Percentiles rank a stretch among this genome's conserved stretches.
Conservation (phyloP, 1,140 invertebrate species). For the Aphis craccivora region DNA sequence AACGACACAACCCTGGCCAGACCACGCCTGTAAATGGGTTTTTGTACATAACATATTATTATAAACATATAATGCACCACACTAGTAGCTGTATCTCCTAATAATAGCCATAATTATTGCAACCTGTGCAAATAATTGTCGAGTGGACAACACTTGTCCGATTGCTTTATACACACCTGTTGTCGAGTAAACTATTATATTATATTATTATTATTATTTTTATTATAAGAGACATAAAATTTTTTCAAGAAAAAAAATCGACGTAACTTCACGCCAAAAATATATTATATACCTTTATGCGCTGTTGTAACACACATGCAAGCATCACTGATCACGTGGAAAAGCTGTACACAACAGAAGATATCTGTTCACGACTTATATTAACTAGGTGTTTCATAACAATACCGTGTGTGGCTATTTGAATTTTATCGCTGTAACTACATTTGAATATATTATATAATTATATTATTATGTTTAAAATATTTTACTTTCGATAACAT, state of each 20-base stretch:
- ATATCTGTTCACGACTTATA: not conserved
- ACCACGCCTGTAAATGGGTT: constrained; percentile 1
- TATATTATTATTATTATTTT: not conserved
- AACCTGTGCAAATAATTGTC: not conserved
- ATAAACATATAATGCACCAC: not conserved
- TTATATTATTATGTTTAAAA: not conserved
- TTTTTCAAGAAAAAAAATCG: not conserved
- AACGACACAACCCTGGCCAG: not conserved
- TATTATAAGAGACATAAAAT: not conserved
- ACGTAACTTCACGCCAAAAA: not conserved
- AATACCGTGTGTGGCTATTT: not conserved
- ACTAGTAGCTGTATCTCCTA: not conserved
- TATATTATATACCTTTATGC: not conserved
- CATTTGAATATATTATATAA: too few relatives aligned
- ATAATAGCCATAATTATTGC: not conserved
- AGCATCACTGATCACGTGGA: not conserved
- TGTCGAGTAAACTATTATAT: not conserved
- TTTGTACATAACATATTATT: not conserved
- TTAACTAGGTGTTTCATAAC: not conserved
- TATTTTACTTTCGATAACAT: not conserved
- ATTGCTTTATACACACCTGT: not conserved
- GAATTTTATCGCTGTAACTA: not conserved
- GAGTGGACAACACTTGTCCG: not conserved
- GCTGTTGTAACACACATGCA: not conserved
- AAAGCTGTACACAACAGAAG: not conserved